These are phyloP conservation scores for Drosophila tripunctata DNA, from an alignment of 2,888 invertebrate genomes.

Conservation along the genomic window DNA sequence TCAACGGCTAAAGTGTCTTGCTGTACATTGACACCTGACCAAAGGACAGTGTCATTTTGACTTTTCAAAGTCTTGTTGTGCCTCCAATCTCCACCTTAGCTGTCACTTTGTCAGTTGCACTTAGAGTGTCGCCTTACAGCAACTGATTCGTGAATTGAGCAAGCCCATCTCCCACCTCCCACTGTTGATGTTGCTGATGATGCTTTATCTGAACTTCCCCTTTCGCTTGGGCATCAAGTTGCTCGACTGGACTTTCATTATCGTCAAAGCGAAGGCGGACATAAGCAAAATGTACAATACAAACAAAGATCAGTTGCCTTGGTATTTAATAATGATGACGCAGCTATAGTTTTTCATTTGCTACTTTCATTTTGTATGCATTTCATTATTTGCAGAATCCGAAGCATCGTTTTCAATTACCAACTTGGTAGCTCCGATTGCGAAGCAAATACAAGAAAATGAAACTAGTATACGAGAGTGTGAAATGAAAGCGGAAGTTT, in stretches of 20 bases:
- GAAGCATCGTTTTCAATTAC: slow-evolving; percentile 42
- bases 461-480: too few species aligned
- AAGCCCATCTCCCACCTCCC: slow-evolving; percentile 26
- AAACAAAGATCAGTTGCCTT: slow-evolving; percentile 9
- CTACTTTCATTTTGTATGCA: slow-evolving; percentile 31
- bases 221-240: slow-evolving; percentile 36
- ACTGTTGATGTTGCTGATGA: slow-evolving; percentile 55
- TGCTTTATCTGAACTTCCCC: slow-evolving; percentile 26
- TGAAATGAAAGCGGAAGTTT: slow-evolving; percentile 3
- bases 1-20: slow-evolving; percentile 17
- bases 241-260: slow-evolving; percentile 61
- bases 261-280: slow-evolving; percentile 26
- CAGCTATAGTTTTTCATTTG: slow-evolving; percentile 8
- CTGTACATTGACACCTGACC: slow-evolving; percentile 33
- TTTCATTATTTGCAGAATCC: slow-evolving; percentile 61
- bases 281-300: not conserved
- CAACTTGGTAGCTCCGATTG: slow-evolving; percentile 16
- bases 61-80: slow-evolving; percentile 6
- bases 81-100: not conserved
- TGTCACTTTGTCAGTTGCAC: slow-evolving; percentile 20
- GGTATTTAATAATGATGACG: slow-evolving; percentile 1
- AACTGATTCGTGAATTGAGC: slow-evolving; percentile 31
- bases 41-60: slow-evolving; percentile 25
- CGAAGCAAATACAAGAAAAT: not conserved
- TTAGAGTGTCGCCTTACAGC: slow-evolving; percentile 27